These are phyloP conservation scores for Eilema depressum DNA, from an alignment of 2,888 invertebrate species.

Conservation along the genomic window DNA sequence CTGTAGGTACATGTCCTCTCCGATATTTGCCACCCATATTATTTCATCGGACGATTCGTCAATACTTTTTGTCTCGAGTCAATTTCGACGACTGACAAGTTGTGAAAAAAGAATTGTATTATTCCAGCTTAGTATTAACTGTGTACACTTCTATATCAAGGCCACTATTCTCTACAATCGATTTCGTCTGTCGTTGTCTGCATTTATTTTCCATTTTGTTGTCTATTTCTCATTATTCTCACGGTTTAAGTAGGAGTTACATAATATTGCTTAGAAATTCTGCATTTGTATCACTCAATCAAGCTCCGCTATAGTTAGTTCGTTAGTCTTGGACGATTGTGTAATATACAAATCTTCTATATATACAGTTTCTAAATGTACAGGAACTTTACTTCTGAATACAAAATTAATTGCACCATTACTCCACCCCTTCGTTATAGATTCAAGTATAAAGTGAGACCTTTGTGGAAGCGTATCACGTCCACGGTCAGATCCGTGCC, in stretches of 20 bases:
- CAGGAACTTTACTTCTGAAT: neutral
- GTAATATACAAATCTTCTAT: neutral
- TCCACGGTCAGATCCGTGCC: constrained; percentile 59
- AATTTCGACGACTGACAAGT: constrained; percentile 1
- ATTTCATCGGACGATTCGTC: neutral
- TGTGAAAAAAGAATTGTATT: neutral
- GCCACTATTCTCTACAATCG: neutral
- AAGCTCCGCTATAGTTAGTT: neutral
- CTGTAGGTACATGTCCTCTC: neutral
- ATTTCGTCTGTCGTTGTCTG: neutral
- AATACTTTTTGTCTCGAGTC: neutral
- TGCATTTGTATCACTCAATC: neutral
- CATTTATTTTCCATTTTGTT: neutral
- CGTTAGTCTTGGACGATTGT: neutral
- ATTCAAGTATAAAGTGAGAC: constrained; percentile 46
- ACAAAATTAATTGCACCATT: constrained; percentile 4
- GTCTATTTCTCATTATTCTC: neutral
- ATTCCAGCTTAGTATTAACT: neutral
- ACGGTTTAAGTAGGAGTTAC: neutral
- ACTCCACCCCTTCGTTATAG: constrained; percentile 23
- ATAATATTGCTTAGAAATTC: neutral
- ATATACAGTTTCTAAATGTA: neutral
- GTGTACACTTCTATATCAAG: neutral
- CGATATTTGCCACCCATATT: neutral
- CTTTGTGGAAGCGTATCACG: constrained; percentile 52